Evolutionary conservation across 2,888 invertebrate genomes (phyloP).

Genomic region (Notodonta dromedarius): DNA sequence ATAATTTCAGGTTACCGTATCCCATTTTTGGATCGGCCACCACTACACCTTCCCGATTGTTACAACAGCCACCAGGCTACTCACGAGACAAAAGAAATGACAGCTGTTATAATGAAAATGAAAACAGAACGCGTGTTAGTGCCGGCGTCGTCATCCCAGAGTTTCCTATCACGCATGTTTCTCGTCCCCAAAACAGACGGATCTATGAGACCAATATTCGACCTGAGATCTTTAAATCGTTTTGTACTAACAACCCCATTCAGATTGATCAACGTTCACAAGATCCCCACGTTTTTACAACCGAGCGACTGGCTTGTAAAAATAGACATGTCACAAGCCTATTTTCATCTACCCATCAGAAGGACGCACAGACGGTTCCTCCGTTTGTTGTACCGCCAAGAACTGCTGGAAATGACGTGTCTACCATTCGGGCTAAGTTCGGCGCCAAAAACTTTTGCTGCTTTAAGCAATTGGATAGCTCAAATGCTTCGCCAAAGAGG

Average conservation of each 20-base stretch:
- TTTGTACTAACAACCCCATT: conserved; percentile 14
- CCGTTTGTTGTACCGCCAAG: not conserved
- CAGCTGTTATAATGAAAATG: not conserved
- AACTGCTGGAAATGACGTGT: not conserved
- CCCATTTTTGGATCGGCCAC: not conserved
- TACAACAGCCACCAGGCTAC: not conserved
- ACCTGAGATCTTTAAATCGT: conserved; percentile 14
- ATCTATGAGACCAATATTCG: conserved; percentile 5
- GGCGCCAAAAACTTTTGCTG: not conserved
- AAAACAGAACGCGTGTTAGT: not conserved
- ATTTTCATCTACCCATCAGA: conserved; percentile 7
- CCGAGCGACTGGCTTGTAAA: conserved; percentile 16
- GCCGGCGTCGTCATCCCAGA: not conserved
- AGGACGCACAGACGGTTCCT: conserved; percentile 27
- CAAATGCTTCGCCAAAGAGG: not conserved
- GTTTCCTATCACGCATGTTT: conserved; percentile 14
- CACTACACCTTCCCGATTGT: not conserved
- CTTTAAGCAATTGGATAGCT: conserved; percentile 1
- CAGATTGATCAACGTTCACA: conserved; percentile 17
- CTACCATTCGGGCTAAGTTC: not conserved
- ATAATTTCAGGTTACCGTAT: not conserved
- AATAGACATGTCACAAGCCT: conserved; percentile 32
- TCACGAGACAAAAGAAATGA: not conserved
- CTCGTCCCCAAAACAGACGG: conserved; percentile 21
- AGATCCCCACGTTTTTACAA: conserved; percentile 17